Percentiles rank a stretch among this genome's conserved stretches.
phyloP scores from a whole-genome alignment of 2,113 vertebrate genomes.

The Daubentonia madagascariensis region DNA sequence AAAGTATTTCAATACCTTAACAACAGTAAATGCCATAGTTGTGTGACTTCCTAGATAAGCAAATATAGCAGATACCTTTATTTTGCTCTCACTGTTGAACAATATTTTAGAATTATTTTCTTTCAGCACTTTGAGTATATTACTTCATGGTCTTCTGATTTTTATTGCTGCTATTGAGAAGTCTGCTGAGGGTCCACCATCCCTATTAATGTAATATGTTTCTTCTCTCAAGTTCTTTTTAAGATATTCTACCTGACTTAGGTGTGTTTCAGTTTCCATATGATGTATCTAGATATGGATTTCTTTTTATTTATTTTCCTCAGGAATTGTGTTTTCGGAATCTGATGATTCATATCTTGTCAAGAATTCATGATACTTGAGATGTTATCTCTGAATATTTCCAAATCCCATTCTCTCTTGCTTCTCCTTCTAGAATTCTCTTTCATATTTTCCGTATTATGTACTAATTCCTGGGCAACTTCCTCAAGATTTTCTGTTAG shows the following conservation, averaged over 20 bases:
- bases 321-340: not conserved
- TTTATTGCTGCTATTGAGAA: not conserved
- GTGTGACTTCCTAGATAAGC: not conserved
- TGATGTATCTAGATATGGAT: not conserved
- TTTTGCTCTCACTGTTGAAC: not conserved
- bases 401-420: not conserved
- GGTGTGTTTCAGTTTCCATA: not conserved
- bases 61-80: not conserved
- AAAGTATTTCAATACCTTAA: not conserved
- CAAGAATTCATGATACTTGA: not conserved
- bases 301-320: not conserved
- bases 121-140: not conserved
- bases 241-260: not conserved
- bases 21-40: not conserved
- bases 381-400: not conserved
- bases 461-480: not conserved
- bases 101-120: not conserved
- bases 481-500: not conserved
- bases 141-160: not conserved
- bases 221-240: not conserved
- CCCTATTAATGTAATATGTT: not conserved
- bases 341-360: not conserved
- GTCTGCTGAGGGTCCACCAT: not conserved
- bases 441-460: not conserved
- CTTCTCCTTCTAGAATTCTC: not conserved